Evolutionary conservation across 2,888 invertebrate species (phyloP), one percentile per base, ranked within the genome.

Genomic region (Leptogaster cylindrica): DNA sequence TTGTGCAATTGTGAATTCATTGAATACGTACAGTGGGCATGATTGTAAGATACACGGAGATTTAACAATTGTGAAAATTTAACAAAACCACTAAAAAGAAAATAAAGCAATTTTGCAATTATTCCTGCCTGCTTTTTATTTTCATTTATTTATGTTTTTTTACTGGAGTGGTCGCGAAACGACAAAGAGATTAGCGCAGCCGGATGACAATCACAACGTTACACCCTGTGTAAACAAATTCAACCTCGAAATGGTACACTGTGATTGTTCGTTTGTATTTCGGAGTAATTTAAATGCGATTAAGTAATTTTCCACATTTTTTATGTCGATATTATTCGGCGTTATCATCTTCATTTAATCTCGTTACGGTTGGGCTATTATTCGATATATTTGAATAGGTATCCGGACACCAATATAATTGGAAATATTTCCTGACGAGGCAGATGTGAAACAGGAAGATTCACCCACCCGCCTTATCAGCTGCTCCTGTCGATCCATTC

Each of bases 341-440:
- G 39, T 39, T 36, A 55, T 55, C 39, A 39, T 23, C 36, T 55
- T 39, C 36, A 55, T 55, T 55, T 55, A 39, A 55, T 55, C 55
- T 55, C 25, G 36, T 55, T 55, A 55, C 55, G 55, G 36, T 36
- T n/a, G n/a, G n/a, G n/a, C n/a, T n/a, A n/a, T n/a, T n/a, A n/a
- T n/a, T n/a, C n/a, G n/a, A n/a, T n/a, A n/a, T n/a, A n/a, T n/a
- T n/a, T n/a, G n/a, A n/a, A n/a, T n/a, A n/a, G n/a, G n/a, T n/a
- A n/a, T 36, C 4, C n/a, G 36, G 36, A 8, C 7, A 6, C 31
- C 31, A 6, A 31, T 8, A 1, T 8, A 31, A 31, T 31, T 31
- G 31, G 7, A 6, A 31, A 31, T 6, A 31, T 8, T 31, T 8
- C 10, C 31, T 31, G 31, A 8, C 7, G 31, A 6, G 10, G 6